Base-by-base conservation (phyloP, 2,797 vertebrate species). In the Eremophila alpestris region DNA sequence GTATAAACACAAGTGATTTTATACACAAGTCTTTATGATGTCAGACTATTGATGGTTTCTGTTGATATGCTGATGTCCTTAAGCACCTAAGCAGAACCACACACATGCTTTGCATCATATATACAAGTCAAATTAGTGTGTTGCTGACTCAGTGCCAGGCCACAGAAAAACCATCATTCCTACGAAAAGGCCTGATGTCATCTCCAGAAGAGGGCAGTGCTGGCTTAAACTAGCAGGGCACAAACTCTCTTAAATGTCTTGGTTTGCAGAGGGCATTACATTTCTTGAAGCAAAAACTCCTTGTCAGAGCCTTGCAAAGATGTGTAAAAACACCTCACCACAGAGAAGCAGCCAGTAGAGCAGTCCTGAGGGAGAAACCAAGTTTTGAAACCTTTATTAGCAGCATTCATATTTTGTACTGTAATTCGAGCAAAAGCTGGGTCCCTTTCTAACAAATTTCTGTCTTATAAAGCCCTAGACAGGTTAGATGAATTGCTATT, bases 151-250 rank as follows among this genome's bases (percentile, higher is more conserved):
- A 4, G 9, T 40, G 20, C 9, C 43, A 32, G 15, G 12, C 22
- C n/a, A 34, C 32, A 36, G n/a, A 16, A 84, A 90, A 36, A 43
- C 2, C 30, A 49, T 30, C 2, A 26, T 21, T 84, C 43, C 54
- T 63, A 11, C 9, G 8, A 65, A 78, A 81, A 92, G 36, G 17
- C 36, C 32, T 70, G 24, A 64, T 30, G n/a, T 82, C 70, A 69
- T 83, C 63, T 68, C 96, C 95, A 96, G 95, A 84, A 95, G 94
- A 96, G 95, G 96, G 95, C 95, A 97, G 89, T 96, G 95, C 93
- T 93, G 85, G 58, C 89, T 97, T 90, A 95, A 83, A 93, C 91
- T 95, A 93, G 52, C 49, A 63, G 59, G 38, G 67, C 67, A 36
- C 4, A 2, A 12, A 34, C 38, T 32, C 13, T 67, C 34, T n/a